A percentile compares a stretch with the other conserved stretches of the same genome.
Evolutionary conservation across 2,797 vertebrate genomes (phyloP).

Genomic region (Geotrypetes seraphini): DNA sequence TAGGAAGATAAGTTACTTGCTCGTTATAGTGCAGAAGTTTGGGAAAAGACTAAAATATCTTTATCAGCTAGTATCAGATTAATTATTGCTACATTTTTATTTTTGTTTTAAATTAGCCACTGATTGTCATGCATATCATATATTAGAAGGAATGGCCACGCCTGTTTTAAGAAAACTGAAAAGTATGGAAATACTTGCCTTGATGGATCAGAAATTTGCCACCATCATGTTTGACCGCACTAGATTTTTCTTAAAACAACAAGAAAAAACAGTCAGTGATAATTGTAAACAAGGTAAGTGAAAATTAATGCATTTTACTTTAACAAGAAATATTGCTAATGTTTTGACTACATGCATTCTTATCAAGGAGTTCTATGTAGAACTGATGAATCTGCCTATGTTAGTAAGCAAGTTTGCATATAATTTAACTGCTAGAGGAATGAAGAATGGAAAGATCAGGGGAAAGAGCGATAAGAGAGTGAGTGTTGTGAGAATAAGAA

Average conservation of each 20-base stretch:
- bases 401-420: too few species aligned
- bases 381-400: too few species aligned
- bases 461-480: too few species aligned
- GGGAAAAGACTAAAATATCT: too few species aligned
- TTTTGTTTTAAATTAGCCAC: constrained; percentile 51
- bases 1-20: too few species aligned
- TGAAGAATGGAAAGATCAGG: too few species aligned
- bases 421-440: too few species aligned
- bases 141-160: constrained; percentile 58
- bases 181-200: constrained; percentile 40
- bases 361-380: neutral
- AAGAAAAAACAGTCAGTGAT: constrained; percentile 64
- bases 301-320: neutral
- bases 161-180: constrained; percentile 53
- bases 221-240: constrained; percentile 68
- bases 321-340: too few species aligned
- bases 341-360: too few species aligned
- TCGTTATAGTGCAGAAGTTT: too few species aligned
- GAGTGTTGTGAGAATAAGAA: too few species aligned
- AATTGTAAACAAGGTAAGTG: constrained; percentile 36
- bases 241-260: constrained; percentile 78
- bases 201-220: constrained; percentile 57
- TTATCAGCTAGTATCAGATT: too few species aligned
- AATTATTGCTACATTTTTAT: neutral
- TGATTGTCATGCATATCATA: constrained; percentile 61